Evolutionary conservation across 2,113 vertebrate genomes (phyloP).

Genomic region (Pterocles orientalis): DNA sequence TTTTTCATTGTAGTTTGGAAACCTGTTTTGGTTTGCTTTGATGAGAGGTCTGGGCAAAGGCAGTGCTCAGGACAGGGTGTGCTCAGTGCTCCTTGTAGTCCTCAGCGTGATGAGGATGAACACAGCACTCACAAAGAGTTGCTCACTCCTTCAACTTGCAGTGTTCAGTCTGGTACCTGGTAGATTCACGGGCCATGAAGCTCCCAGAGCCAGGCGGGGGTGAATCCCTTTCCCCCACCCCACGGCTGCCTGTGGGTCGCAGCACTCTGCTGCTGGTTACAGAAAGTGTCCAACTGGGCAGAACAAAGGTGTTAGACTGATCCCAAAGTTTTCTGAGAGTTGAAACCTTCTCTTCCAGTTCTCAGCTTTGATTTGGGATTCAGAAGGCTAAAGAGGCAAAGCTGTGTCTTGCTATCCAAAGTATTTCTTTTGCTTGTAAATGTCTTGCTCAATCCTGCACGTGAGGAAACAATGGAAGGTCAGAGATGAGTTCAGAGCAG

Average conservation of each 20-base stretch:
- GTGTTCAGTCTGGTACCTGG: background rate
- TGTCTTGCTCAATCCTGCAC: background rate
- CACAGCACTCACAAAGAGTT: background rate
- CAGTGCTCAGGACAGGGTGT: background rate
- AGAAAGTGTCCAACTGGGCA: background rate
- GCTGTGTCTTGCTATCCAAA: background rate
- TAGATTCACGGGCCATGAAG: background rate
- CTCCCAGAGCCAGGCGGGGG: background rate
- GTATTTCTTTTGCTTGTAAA: background rate
- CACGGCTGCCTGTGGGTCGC: background rate
- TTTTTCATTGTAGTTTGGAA: background rate
- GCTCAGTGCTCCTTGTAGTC: background rate
- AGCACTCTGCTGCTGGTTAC: background rate
- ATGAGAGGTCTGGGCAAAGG: background rate
- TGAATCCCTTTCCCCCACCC: background rate
- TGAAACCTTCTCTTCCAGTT: background rate
- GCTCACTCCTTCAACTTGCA: background rate
- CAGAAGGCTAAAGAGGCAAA: background rate
- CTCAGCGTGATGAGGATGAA: background rate
- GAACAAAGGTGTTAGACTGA: background rate
- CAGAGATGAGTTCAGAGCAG: background rate
- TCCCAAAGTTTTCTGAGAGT: background rate
- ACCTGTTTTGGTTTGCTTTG: background rate
- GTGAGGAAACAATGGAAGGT: background rate
- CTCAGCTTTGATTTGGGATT: slow-evolving; percentile 1